Conservation (phyloP, 2,113 vertebrate genomes). For the Hippocampus mohnikei region DNA sequence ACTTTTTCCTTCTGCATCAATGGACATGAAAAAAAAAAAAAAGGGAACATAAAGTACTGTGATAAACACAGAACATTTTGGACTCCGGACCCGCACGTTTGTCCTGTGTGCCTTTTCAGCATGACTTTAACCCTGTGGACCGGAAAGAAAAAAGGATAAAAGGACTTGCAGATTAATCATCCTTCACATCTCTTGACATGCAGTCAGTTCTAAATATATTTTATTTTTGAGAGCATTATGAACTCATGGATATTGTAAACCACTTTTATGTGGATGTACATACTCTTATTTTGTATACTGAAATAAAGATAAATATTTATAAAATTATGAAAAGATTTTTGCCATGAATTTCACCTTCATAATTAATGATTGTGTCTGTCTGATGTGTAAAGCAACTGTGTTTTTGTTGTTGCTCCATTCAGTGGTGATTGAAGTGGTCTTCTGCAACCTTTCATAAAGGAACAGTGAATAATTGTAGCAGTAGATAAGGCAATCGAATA, state of each 20-base stretch:
- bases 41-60: slow-evolving; percentile 68
- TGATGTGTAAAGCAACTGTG: no score
- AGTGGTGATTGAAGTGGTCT: neutral
- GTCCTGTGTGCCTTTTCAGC: slow-evolving; percentile 36
- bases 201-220: slow-evolving; percentile 60
- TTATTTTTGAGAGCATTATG: slow-evolving; percentile 62
- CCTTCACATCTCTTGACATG: slow-evolving; percentile 46
- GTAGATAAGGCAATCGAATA: no score
- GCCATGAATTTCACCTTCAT: slow-evolving; percentile 47
- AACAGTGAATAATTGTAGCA: neutral
- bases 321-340: slow-evolving; percentile 78
- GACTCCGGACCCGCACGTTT: slow-evolving; percentile 41
- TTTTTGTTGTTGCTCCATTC: neutral
- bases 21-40: slow-evolving; percentile 64
- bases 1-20: slow-evolving; percentile 36
- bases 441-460: neutral
- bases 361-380: neutral
- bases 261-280: slow-evolving; percentile 90
- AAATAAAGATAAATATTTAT: slow-evolving; percentile 96
- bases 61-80: slow-evolving; percentile 49
- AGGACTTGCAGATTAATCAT: slow-evolving; percentile 48
- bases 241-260: slow-evolving; percentile 77
- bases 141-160: slow-evolving; percentile 41
- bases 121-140: slow-evolving; percentile 59
- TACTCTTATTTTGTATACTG: slow-evolving; percentile 86